phyloP scores from a whole-genome alignment of 2,797 vertebrate species.

The Sebastes trivittatus region DNA sequence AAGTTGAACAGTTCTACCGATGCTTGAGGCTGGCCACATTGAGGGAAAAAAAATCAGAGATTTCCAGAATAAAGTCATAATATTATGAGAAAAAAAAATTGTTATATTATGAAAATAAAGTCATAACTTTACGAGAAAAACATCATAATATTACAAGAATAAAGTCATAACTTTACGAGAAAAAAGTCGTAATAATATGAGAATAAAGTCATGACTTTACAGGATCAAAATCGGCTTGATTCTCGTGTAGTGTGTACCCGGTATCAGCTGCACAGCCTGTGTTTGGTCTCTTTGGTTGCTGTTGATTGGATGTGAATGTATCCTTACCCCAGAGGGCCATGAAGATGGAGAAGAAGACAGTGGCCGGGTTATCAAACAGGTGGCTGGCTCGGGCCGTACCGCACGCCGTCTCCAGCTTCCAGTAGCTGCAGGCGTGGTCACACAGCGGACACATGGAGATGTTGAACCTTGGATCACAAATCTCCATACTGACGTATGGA shows the following conservation, averaged over 20 bases:
- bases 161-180: no score
- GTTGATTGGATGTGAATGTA: not conserved
- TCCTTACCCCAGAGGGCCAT: constrained; percentile 96
- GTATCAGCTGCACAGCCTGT: not conserved
- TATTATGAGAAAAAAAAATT: no score
- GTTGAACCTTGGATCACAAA: constrained; percentile 92
- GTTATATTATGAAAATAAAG: no score
- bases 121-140: no score
- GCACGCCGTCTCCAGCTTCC: constrained; percentile 92
- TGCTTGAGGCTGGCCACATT: no score
- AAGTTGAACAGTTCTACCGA: not conserved
- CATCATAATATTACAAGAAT: fast-evolving
- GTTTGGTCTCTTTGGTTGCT: not conserved
- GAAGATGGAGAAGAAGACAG: constrained; percentile 97
- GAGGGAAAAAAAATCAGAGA: no score
- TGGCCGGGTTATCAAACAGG: constrained; percentile 96
- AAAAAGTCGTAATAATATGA: no score
- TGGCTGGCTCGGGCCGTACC: constrained; percentile 94
- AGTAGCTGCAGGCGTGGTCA: constrained; percentile 94
- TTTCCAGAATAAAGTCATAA: no score
- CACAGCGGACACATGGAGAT: constrained; percentile 98
- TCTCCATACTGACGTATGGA: constrained; percentile 85
- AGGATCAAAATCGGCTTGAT: no score
- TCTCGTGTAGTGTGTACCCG: no score
- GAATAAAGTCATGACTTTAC: no score